Conservation (phyloP, 2,888 invertebrate genomes). For the Oasisia sp. region DNA sequence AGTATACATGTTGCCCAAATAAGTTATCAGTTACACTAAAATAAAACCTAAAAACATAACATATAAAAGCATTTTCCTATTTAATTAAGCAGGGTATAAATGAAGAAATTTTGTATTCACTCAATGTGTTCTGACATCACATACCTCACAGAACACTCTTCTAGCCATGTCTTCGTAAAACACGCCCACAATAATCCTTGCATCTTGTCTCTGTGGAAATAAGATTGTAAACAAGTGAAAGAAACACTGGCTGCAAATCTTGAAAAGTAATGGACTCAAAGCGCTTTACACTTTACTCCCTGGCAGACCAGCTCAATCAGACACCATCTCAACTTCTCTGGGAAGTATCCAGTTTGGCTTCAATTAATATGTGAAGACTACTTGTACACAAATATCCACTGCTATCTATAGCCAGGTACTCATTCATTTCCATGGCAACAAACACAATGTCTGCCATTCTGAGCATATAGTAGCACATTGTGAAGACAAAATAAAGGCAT, state of each 20-base stretch:
- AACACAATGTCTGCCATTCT: too few species aligned
- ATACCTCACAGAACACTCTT: slow-evolving; percentile 81
- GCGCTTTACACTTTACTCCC: too few species aligned
- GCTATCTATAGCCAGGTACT: too few species aligned
- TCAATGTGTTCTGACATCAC: not conserved
- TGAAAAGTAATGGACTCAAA: too few species aligned
- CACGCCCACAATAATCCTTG: slow-evolving; percentile 95
- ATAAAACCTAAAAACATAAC: not conserved
- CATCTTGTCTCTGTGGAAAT: slow-evolving; percentile 84
- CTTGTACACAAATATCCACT: too few species aligned
- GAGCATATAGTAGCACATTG: too few species aligned
- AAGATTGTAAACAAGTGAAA: slow-evolving; percentile 7
- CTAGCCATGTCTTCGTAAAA: slow-evolving; percentile 98
- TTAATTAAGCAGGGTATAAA: not conserved
- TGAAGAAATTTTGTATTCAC: not conserved
- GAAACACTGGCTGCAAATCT: not conserved
- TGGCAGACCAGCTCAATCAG: too few species aligned
- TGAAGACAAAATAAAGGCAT: too few species aligned
- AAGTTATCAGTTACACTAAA: not conserved
- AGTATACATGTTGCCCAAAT: not conserved
- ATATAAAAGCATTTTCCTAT: not conserved
- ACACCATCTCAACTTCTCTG: too few species aligned
- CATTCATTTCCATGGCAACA: too few species aligned
- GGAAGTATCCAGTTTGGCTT: too few species aligned
- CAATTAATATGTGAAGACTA: too few species aligned